Conservation (phyloP, 2,888 invertebrate genomes). For the Tortricodes alternella region DNA sequence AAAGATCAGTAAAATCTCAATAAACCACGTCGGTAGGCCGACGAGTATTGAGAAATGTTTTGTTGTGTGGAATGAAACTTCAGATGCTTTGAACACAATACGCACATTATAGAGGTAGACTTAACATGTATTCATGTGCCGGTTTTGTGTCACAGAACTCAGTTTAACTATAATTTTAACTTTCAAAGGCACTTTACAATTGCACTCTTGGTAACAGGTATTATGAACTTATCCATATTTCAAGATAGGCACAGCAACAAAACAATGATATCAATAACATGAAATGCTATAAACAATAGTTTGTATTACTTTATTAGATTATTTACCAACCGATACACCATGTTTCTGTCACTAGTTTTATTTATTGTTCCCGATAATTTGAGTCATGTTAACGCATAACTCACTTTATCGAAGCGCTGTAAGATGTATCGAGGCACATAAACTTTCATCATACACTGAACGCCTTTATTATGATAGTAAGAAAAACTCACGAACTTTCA, state of each 20-base stretch:
- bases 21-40: constrained; percentile 57
- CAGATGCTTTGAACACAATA: constrained; percentile 2
- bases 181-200: background rate
- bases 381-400: constrained; percentile 35
- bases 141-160: background rate
- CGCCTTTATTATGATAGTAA: constrained; percentile 58
- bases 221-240: background rate
- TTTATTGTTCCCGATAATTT: constrained; percentile 31
- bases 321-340: constrained; percentile 29
- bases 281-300: constrained; percentile 16
- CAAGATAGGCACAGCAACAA: background rate
- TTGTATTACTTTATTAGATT: constrained; percentile 25
- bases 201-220: background rate
- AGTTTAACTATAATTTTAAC: background rate
- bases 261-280: constrained; percentile 26
- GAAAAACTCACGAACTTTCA: constrained; percentile 65
- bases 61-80: constrained; percentile 2
- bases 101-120: background rate
- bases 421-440: constrained; percentile 46
- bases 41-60: constrained; percentile 57
- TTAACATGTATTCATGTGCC: background rate
- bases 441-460: constrained; percentile 58
- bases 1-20: constrained; percentile 73
- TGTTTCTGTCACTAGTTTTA: constrained; percentile 22
- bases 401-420: constrained; percentile 48